Percentiles rank a stretch among this genome's conserved stretches.
Conservation (phyloP, 2,113 vertebrate genomes). For the Athene cunicularia region DNA sequence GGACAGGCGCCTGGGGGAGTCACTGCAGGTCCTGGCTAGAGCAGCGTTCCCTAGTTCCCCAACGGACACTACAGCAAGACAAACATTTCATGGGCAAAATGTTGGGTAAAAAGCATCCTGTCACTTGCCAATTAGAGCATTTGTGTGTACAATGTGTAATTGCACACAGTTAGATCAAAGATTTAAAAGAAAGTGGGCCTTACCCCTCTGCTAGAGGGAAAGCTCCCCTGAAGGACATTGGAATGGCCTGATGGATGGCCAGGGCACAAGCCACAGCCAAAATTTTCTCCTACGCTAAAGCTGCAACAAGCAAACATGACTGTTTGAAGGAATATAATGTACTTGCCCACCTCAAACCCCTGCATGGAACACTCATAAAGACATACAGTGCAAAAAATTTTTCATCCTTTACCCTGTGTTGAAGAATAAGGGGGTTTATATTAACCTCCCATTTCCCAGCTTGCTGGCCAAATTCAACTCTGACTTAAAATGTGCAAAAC, state of each 20-base stretch:
- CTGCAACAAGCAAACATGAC: not conserved
- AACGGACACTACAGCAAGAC: not conserved
- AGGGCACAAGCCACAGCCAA: not conserved
- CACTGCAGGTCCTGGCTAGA: not conserved
- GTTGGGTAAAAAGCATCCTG: not conserved
- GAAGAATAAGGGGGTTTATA: not conserved
- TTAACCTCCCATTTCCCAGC: not conserved
- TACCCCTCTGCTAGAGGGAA: not conserved
- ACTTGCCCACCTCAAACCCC: not conserved
- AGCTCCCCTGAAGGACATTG: fast-evolving
- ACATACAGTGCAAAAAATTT: not conserved
- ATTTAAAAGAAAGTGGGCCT: not conserved
- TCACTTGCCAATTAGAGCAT: not conserved
- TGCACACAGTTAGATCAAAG: not conserved
- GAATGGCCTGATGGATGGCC: not conserved
- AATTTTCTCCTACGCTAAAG: not conserved
- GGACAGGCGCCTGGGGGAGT: not conserved
- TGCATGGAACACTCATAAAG: not conserved
- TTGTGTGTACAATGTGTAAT: fast-evolving
- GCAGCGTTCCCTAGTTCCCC: not conserved
- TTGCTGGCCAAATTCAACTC: not conserved
- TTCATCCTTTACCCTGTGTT: fast-evolving
- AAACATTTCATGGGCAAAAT: fast-evolving
- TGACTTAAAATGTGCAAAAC: not conserved
- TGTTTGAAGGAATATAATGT: not conserved